These are phyloP conservation scores for Naja naja DNA, from an alignment of 2,113 vertebrate species.

Conservation along the genomic window DNA sequence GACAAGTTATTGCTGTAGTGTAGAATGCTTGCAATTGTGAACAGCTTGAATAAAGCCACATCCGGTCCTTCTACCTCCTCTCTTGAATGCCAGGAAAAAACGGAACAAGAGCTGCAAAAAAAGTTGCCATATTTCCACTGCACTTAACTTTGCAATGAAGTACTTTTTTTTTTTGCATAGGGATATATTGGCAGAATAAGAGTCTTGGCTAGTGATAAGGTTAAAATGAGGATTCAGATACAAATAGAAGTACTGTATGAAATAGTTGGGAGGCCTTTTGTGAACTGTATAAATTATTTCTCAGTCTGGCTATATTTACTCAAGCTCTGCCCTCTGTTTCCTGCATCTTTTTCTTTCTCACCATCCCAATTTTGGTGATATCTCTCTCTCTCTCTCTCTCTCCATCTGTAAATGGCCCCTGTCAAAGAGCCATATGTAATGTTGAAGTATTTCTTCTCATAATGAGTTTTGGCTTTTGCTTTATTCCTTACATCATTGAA, in stretches of 20 bases:
- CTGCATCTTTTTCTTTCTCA: neutral
- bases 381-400: neutral
- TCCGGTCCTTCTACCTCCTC: neutral
- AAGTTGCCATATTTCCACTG: constrained; percentile 18
- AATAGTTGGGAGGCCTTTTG: neutral
- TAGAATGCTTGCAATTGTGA: constrained; percentile 5
- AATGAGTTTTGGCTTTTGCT: neutral
- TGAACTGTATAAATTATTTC: neutral
- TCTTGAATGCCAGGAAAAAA: neutral
- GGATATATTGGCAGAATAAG: constrained; percentile 11
- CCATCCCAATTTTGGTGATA: neutral
- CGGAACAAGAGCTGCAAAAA: neutral
- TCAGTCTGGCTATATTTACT: neutral
- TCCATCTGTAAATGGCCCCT: neutral
- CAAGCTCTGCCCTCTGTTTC: neutral
- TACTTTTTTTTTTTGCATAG: neutral
- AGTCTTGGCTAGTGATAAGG: neutral
- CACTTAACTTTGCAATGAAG: neutral
- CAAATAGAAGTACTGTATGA: neutral
- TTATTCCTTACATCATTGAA: neutral
- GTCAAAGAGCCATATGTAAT: neutral
- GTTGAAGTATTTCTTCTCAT: neutral
- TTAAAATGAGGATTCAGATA: neutral
- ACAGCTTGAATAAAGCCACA: constrained; percentile 9
- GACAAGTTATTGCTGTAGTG: constrained; percentile 11